Base-by-base conservation (phyloP, 1,140 invertebrate genomes). In the Drosophila mauritiana region DNA sequence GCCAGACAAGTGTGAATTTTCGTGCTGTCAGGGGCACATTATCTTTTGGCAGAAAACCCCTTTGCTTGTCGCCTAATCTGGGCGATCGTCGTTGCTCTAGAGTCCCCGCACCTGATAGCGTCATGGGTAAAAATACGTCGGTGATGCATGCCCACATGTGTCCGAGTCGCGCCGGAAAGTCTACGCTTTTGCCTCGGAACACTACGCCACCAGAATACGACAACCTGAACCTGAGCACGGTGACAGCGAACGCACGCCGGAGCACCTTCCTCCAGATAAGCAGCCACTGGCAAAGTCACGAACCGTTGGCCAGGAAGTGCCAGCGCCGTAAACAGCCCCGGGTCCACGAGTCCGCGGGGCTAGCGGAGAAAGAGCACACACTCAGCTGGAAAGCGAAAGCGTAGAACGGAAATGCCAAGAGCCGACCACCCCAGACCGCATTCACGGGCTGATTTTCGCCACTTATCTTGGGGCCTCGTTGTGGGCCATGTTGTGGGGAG, bases 371-470 rank as follows among this genome's bases (percentile, higher is more conserved):
- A 34, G 17, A 34, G 7, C 1, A 49, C n/a, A 34, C 25, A 51
- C 25, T 36, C 64, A 20, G 13, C 27, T 58, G 42, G 58, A 56
- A 39, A 40, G 46, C 58, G 56, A 76, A 49, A 63, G 25, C 73
- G 51, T 57, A 53, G 52, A 89, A 90, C 85, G 85, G 85, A 89
- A 90, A 89, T 81, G 75, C 65, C 85, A 90, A 69, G 62, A 57
- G 48, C 52, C 49, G 54, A 65, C 37, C 73, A 57, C 53, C 51
- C 55, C 51, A 73, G 69, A 73, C 42, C 17, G 17, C 17, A 17
- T 17, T 17, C 17, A 17, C 17, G 25, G 37, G 25, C 15, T 25
- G 59, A 65, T 34, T 64, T 39, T 22, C 13, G 43, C 11, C 34
- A 49, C 58, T 65, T 67, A 67, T 67, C 63, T 51, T 3, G n/a